Base-by-base conservation (phyloP, 2,888 invertebrate genomes). In the Macaria notata region DNA sequence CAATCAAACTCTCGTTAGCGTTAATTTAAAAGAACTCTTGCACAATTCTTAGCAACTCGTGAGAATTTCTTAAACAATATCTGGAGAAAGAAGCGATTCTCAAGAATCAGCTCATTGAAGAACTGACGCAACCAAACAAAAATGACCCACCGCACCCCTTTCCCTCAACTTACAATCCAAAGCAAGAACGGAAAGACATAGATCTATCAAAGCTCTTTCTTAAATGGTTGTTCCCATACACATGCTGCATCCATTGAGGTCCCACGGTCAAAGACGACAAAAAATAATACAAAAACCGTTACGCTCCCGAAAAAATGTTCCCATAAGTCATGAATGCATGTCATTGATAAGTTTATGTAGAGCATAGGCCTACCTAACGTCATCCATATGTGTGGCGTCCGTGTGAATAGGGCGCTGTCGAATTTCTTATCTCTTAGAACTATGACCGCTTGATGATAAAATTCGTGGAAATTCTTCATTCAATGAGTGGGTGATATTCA, bases 221-320 rank as follows among this genome's bases (percentile, higher is more conserved):
- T 69, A 60, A 76, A 52, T 78, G 81, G 86, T 52, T 75, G 74
- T 58, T 64, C 68, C 42, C 73, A 72, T 78, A 80, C 85, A 85
- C 85, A 88, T 84, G 82, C 75, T 81, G 77, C 78, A 84, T 81
- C 84, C 89, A 91, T 90, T 90, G 85, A 91, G 81, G 76, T 81
- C 84, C 84, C 88, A 88, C 90, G 89, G 86, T 86, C 86, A 83
- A 78, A 85, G 76, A 79, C 79, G 82, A 86, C 87, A 89, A 90
- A 91, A 91, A 91, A 87, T 84, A 85, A 85, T 84, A 91, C 85
- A 89, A 90, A 90, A 89, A 89, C 90, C 89, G 90, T 90, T 90
- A 90, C 77, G 86, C 81, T 83, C 84, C 83, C 81, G 79, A 86
- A 88, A 87, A 89, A 87, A 81, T 76, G 73, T 84, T 86, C 86